Conservation (phyloP, 2,113 vertebrate species). For the Isurus oxyrinchus region DNA sequence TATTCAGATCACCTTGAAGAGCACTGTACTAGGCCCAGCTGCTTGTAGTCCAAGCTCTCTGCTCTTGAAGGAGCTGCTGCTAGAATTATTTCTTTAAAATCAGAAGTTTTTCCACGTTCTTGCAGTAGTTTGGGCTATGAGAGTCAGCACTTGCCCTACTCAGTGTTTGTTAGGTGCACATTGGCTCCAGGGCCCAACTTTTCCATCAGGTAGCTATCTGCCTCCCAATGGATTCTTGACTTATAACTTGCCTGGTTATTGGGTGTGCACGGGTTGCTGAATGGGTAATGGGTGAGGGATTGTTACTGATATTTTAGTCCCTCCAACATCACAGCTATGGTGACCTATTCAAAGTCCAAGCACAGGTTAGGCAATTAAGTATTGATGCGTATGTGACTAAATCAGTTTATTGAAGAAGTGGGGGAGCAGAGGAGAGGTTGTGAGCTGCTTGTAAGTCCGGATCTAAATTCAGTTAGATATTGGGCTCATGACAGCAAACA, state of each 20-base stretch:
- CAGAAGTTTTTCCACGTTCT: neutral
- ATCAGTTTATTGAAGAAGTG: neutral
- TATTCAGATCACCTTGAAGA: slow-evolving; percentile 8
- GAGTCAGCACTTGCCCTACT: neutral
- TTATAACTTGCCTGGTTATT: neutral
- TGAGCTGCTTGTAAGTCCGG: neutral
- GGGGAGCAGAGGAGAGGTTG: neutral
- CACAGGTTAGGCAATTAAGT: neutral
- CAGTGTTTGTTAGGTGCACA: neutral
- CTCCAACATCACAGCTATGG: neutral
- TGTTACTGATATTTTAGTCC: neutral
- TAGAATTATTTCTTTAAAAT: neutral
- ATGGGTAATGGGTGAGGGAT: neutral
- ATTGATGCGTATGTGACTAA: neutral
- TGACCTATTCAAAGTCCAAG: neutral
- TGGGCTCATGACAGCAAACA: neutral
- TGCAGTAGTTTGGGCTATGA: neutral
- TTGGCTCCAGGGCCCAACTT: neutral
- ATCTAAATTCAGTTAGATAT: neutral
- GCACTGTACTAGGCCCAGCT: neutral
- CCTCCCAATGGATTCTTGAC: neutral
- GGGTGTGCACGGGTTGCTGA: neutral
- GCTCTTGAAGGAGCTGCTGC: neutral
- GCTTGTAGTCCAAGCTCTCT: neutral
- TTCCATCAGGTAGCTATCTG: neutral